These are phyloP conservation scores for Mechanitis messenoides DNA, from an alignment of 2,888 invertebrate species.

Conservation along the genomic window DNA sequence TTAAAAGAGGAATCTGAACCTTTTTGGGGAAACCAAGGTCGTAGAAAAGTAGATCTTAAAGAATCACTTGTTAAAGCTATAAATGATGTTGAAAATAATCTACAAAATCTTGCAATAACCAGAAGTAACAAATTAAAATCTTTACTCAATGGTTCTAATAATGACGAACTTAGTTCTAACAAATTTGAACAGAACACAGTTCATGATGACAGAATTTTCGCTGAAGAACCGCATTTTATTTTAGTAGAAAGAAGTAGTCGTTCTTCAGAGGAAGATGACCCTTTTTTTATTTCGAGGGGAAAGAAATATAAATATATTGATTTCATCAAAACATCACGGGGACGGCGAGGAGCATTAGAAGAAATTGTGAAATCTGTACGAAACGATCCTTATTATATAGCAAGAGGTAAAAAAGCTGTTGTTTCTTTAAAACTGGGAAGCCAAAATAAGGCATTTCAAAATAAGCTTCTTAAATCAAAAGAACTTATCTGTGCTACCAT, in stretches of 20 bases:
- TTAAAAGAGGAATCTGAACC: constrained; percentile 37
- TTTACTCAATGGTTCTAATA: constrained; percentile 40
- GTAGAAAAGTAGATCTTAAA: constrained; percentile 41
- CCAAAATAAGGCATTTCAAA: constrained; percentile 29
- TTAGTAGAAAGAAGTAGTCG: constrained; percentile 66
- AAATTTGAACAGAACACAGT: constrained; percentile 47
- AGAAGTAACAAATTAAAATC: constrained; percentile 47
- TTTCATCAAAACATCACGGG: constrained; percentile 47
- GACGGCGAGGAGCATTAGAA: constrained; percentile 60
- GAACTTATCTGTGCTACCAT: constrained; percentile 60
- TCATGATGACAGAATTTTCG: constrained; percentile 62
- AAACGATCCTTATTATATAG: constrained; percentile 72
- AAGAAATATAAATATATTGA: constrained; percentile 49
- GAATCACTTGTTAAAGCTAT: constrained; percentile 47
- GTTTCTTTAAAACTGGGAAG: constrained; percentile 36
- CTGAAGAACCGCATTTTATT: constrained; percentile 74
- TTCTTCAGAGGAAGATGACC: constrained; percentile 62
- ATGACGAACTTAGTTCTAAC: constrained; percentile 29
- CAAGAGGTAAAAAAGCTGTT: constrained; percentile 67
- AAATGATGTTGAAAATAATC: constrained; percentile 45
- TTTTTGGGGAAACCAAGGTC: constrained; percentile 59
- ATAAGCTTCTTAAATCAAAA: constrained; percentile 48
- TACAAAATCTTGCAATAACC: constrained; percentile 45
- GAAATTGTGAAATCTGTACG: constrained; percentile 67
- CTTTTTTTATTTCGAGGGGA: constrained; percentile 61